phyloP scores from a whole-genome alignment of 1,140 invertebrate genomes.

The Conus ventricosus region DNA sequence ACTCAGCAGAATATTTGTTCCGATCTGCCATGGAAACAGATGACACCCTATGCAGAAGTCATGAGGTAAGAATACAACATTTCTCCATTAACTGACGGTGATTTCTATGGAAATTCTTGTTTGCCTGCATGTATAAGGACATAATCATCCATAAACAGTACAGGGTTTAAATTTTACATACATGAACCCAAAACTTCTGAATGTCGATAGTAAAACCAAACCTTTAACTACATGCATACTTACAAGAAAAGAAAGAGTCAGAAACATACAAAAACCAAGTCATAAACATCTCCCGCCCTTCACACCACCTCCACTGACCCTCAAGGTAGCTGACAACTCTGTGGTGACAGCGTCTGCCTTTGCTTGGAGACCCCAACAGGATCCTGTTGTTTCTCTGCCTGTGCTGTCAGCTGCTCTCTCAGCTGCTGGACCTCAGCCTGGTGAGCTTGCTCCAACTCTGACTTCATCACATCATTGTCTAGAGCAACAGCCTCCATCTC shows the following conservation, averaged over 20 bases:
- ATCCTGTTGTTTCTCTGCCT: neutral
- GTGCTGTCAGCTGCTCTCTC: conserved; percentile 44
- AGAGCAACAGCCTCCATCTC: conserved; percentile 41
- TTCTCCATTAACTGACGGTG: no score
- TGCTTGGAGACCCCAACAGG: neutral
- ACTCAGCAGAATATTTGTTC: no score
- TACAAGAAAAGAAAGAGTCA: neutral
- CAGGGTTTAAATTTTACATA: no score
- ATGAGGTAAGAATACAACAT: no score
- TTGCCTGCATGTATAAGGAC: no score
- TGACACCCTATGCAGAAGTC: no score
- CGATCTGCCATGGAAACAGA: no score
- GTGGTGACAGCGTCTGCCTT: neutral
- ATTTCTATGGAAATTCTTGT: no score
- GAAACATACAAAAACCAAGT: neutral
- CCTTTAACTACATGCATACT: neutral
- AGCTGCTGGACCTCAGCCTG: conserved; percentile 54
- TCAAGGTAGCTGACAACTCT: neutral
- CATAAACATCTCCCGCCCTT: neutral
- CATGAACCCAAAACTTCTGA: no score
- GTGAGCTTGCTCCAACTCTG: conserved; percentile 55
- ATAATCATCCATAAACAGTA: no score
- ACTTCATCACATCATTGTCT: conserved; percentile 42
- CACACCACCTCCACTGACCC: neutral
- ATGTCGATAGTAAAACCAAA: neutral